Evolutionary conservation across 2,113 vertebrate species (phyloP), one percentile per base, ranked within the genome.

Genomic region (Psittacula cyanocephala): DNA sequence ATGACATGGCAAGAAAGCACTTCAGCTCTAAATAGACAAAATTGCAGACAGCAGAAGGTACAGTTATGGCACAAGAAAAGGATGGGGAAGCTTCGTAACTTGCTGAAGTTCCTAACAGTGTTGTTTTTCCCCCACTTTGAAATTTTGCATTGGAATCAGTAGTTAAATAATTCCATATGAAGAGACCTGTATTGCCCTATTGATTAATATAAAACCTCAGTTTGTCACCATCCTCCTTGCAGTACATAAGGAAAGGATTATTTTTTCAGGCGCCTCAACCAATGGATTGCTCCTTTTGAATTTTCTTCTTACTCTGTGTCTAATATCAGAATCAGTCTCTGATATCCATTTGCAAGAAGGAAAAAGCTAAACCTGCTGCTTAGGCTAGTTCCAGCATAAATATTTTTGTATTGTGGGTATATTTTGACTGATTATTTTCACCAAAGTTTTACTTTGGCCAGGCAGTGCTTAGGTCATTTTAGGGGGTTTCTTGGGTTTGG

Each of bases 21-120:
- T 89, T 89, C 37, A 82, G 39, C 35, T 88, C 35, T 41, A 90
- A 93, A 88, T 25, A 94, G 64, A 67, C 17, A 64, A 86, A 95
- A 94, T 75, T 77, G 49, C 22, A 75, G 59, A 60, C 43, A 78
- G 53, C 16, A 50, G 44, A 88, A 86, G 8, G 59, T 31, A 46
- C 29, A 63, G 23, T 22, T 27, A 77, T 53, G 50, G n/a, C 39
- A 79, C 9, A 55, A 84, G 17, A 39, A 89, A 89, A 65, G 6
- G 3, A 50, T 18, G 29, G 18, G 8, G 43, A 85, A n/a, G 1
- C 37, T 86, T 81, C 46, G 17, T 55, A 71, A 60, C 52, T 27
- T 89, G 15, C 35, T 86, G 44, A 78, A 41, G 3, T 47, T 79
- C 39, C 39, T 23, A 70, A 17, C 12, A 13, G 7, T 33, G 3